Evolutionary conservation across 2,113 vertebrate genomes (phyloP), one percentile per base, ranked within the genome.

Genomic region (Heliornis fulica): DNA sequence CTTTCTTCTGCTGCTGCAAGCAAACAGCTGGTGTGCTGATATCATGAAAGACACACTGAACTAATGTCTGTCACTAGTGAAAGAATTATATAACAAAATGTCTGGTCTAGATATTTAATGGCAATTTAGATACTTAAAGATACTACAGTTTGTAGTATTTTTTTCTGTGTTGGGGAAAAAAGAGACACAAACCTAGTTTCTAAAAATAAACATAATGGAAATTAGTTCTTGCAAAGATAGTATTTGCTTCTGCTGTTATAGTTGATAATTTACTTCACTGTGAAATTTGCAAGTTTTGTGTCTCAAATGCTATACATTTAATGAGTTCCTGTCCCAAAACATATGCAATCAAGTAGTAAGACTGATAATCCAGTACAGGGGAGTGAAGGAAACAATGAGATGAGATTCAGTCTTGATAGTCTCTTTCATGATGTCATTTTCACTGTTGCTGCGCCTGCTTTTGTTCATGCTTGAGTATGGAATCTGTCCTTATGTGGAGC

Each of bases 401-500:
- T 46, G 56, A 54, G 23, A 26, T 75, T 75, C 20, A 25, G 21
- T 51, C 23, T 29, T 38, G 23, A 6, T 9, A 43, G 18, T 34
- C 8, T 63, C 26, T 75, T 84, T 65, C 19, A 19, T 45, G 36
- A 15, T 15, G 18, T 82, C 26, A 34, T 78, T 75, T 56, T 66
- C 87, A 13, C 8, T 76, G 26, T 32, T 59, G 36, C 32, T 40
- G 13, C 18, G 28, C 17, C 56, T 66, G 60, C 7, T 0, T 77
- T 72, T 64, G 38, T 64, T 57, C 6, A 1, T 48, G 56, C 32
- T 65, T 57, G 19, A 83, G 15, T 3, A 5, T 25, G 32, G 43
- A 60, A 22, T 91, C 32, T 71, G 25, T 11, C 31, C n/a, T 64
- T 16, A 13, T 5, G 18, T 0, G 0, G 57, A 51, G 50, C 0